Evolutionary conservation across 2,797 vertebrate species (phyloP), one percentile per base, ranked within the genome.

Genomic region (Macroramphosus scolopax): DNA sequence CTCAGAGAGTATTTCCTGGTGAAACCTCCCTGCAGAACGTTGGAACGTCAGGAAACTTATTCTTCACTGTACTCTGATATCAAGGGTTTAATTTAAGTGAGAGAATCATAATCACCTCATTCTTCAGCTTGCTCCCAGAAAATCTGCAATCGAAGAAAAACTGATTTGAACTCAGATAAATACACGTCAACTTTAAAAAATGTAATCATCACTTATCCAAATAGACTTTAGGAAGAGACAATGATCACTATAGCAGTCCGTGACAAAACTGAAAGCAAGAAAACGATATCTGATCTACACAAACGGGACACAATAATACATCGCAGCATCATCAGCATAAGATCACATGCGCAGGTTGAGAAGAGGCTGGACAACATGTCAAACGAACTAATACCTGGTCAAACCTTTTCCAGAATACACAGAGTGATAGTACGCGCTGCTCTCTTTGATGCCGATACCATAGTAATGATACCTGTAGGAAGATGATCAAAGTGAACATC

Each of bases 391-490:
- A 72, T 89, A 99, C 96, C 96, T 95, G 68, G 97, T 99, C 80
- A 99, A 82, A 47, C 97, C 97, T 85, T 98, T 99, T 61, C 97
- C 97, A 60, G 97, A 99, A 71, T 98, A 99, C 34, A 99, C 95
- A 0, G 95, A 97, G 81, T 98, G 95, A 72, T 98, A 99, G 72
- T 99, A 99, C 0, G 94, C 95, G 34, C 97, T 99, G 90, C 93
- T 99, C 78, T 99, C 96, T 78, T 96, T 98, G 78, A 98, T 98
- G 72, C 96, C 96, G 56, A 99, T 98, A 5, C 96, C 96, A 68
- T 99, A 99, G 68, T 98, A 98, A 79, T 99, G 96, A 78, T 99
- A 98, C 56, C 96, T 99, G 73, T 8, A 17, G 20, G 8, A 16
- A n/a, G n/a, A n/a, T n/a, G n/a, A n/a, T n/a, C n/a, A n/a, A n/a